These are phyloP conservation scores for Lordiphosa andalusiaca DNA, from an alignment of 2,888 invertebrate species.

Conservation along the genomic window DNA sequence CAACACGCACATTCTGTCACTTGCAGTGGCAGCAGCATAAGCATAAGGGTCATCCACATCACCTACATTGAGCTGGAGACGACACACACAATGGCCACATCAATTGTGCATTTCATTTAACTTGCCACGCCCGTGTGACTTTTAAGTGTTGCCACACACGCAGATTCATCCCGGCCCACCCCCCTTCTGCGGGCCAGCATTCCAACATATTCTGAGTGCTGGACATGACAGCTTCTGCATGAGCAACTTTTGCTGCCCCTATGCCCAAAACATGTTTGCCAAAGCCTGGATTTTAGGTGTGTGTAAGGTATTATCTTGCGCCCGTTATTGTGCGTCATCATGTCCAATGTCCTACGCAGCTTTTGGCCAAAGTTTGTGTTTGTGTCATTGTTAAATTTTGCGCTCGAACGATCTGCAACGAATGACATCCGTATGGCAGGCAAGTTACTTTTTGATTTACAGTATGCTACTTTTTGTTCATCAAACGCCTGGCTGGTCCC, in stretches of 20 bases:
- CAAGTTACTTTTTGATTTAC: conserved; percentile 76
- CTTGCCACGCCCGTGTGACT: conserved; percentile 74
- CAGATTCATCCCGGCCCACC: conserved; percentile 9
- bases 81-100: conserved; percentile 62
- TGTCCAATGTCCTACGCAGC: conserved; percentile 55
- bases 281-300: conserved; percentile 58
- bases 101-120: conserved; percentile 75
- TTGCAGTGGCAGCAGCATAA: conserved; percentile 26
- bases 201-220: conserved; percentile 66
- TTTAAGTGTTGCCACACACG: conserved; percentile 64
- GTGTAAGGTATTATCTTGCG: conserved; percentile 70
- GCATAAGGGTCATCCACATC: conserved; percentile 41
- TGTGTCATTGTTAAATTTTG: conserved; percentile 76
- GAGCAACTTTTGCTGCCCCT: conserved; percentile 63
- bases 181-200: conserved; percentile 39
- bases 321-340: conserved; percentile 40
- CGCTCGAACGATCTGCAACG: conserved; percentile 74
- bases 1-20: conserved; percentile 36
- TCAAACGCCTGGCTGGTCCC: conserved; percentile 55
- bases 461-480: conserved; percentile 73
- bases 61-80: conserved; percentile 29
- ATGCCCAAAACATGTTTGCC: conserved; percentile 42
- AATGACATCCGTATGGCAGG: conserved; percentile 70
- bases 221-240: conserved; percentile 77
- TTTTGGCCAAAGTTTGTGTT: conserved; percentile 65